These are phyloP conservation scores for Pocillopora grandis DNA, from an alignment of 92 coral and sea anemone species.

Conservation along the genomic window DNA sequence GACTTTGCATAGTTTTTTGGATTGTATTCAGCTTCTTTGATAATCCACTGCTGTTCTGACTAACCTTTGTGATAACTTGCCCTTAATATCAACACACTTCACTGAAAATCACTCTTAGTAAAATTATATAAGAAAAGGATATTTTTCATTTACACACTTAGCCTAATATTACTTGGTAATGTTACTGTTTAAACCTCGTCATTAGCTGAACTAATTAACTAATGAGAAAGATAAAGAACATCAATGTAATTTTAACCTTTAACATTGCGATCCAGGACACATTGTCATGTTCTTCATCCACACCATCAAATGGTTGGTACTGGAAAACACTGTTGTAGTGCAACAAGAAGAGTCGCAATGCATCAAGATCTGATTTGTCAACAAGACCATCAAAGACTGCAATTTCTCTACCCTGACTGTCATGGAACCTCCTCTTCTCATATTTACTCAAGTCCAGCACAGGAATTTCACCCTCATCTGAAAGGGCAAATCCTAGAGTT, in stretches of 20 bases:
- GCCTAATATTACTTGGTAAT: background rate
- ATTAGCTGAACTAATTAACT: background rate
- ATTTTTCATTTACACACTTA: too few relatives aligned
- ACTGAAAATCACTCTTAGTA: too few relatives aligned
- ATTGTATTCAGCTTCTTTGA: too few relatives aligned
- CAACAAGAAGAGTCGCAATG: conserved; percentile 67
- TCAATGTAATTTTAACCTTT: conserved; percentile 46
- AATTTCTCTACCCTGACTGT: conserved; percentile 77
- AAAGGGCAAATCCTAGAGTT: conserved; percentile 57
- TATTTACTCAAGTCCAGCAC: conserved; percentile 51
- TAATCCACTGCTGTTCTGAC: too few relatives aligned
- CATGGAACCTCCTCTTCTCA: conserved; percentile 69
- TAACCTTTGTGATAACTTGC: too few relatives aligned
- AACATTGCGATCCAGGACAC: conserved; percentile 89
- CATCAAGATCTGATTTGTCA: conserved; percentile 69
- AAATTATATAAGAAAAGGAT: too few relatives aligned
- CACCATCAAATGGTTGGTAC: conserved; percentile 71
- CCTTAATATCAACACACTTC: too few relatives aligned
- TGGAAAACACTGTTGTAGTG: conserved; percentile 76
- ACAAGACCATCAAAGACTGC: conserved; percentile 88
- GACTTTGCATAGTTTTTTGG: too few relatives aligned
- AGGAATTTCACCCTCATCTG: conserved; percentile 63
- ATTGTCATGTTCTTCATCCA: conserved; percentile 87
- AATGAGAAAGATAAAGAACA: too few relatives aligned
- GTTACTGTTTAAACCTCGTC: background rate